A percentile compares a stretch with the other conserved stretches of the same genome.
phyloP scores from a whole-genome alignment of 1,140 invertebrate genomes.

The Microvelia longipes region DNA sequence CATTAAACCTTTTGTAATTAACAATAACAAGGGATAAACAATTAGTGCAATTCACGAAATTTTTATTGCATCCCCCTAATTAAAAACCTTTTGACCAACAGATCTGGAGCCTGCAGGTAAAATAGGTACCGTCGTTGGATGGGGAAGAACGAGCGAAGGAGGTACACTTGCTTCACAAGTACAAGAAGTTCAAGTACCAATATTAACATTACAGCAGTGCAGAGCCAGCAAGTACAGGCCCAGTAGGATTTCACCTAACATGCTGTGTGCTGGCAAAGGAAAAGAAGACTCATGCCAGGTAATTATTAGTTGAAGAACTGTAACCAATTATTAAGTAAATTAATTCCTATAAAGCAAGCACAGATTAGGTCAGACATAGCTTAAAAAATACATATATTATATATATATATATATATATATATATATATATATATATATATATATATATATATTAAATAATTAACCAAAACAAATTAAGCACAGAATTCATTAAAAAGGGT shows the following conservation, averaged over 20 bases:
- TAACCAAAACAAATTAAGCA: too few species aligned
- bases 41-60: too few species aligned
- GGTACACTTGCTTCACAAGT: conserved; percentile 60
- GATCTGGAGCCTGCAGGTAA: conserved; percentile 44
- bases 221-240: conserved; percentile 64
- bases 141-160: conserved; percentile 65
- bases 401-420: too few species aligned
- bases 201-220: conserved; percentile 59
- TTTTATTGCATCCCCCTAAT: too few species aligned
- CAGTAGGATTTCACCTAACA: conserved; percentile 59
- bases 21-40: too few species aligned
- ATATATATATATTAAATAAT: too few species aligned
- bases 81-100: too few species aligned
- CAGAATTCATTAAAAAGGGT: too few species aligned
- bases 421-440: too few species aligned
- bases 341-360: neutral
- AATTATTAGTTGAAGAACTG: neutral
- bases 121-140: conserved; percentile 59
- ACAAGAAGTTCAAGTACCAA: conserved; percentile 70
- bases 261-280: conserved; percentile 61
- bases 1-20: too few species aligned
- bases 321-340: neutral
- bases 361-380: too few species aligned
- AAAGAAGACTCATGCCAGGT: conserved; percentile 63
- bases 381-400: too few species aligned